Base-by-base conservation (phyloP, 2,888 invertebrate genomes). In the Drosophila borborema region DNA sequence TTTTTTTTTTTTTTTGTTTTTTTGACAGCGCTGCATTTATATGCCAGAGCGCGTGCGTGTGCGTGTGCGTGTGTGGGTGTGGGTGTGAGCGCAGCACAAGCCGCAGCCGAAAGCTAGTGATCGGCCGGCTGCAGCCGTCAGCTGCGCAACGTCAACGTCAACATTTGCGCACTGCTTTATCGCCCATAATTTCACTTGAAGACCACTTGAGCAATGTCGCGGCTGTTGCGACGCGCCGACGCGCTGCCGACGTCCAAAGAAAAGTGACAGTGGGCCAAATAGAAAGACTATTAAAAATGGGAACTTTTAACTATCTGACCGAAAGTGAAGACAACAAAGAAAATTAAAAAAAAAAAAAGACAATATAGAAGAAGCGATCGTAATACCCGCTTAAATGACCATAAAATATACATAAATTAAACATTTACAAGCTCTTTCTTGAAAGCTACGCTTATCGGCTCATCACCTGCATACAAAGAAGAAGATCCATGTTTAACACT, bases 231-330 rank as follows among this genome's bases (percentile, higher is more conserved):
- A 2, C 45, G 54, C 23, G 59, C 14, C 38, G 51, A 23, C 23
- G 23, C 23, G 20, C 46, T 55, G 61, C 51, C 31, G 45, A 31
- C 72, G 62, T 23, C 58, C 40, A 64, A 72, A 76, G 73, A 81
- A 89, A 84, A 89, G 87, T 84, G 89, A 84, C 85, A 87, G 87
- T 81, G 83, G 83, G 61, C 53, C 69, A 71, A 68, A 69, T 59
- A 48, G 28, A 51, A 61, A 72, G 70, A 68, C 74, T 83, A 81
- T 76, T 83, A 74, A 76, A 89, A 71, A 51, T 56, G 51, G 60
- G 68, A 63, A 34, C 51, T 20, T 76, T 65, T 51, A 63, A 53
- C 40, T 41, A 41, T 53, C 66, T 66, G 67, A 46, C 74, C 53
- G 70, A 74, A 77, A 81, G 68, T 41, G 55, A 55, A 71, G 64